Percentiles rank a stretch among this genome's conserved stretches.
Evolutionary conservation across 2,888 invertebrate genomes (phyloP).

Genomic region (Ennomos erosarius): DNA sequence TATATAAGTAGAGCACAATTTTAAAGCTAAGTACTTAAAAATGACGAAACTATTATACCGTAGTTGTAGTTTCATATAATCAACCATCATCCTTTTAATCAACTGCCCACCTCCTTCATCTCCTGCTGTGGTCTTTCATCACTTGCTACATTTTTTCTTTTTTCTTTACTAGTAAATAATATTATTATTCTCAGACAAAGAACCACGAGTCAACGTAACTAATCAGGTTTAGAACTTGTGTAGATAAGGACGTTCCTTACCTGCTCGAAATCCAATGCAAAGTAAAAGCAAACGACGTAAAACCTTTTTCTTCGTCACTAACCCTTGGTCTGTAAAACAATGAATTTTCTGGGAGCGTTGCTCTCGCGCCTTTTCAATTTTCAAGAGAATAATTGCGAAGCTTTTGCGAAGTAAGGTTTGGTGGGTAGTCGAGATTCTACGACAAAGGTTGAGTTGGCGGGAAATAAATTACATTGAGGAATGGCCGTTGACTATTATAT

Average conservation of each 20-base stretch:
- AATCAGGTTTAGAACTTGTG: no score
- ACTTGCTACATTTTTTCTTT: no score
- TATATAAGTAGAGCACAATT: no score
- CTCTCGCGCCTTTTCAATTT: constrained; percentile 15
- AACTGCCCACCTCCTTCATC: no score
- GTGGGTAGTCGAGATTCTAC: constrained; percentile 8
- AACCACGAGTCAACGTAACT: no score
- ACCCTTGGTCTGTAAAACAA: constrained; percentile 22
- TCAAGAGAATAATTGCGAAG: constrained; percentile 42
- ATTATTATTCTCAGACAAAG: no score
- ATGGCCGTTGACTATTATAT: neutral
- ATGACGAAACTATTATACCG: no score
- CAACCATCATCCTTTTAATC: no score
- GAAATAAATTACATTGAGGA: constrained; percentile 16
- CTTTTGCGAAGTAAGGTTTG: constrained; percentile 29
- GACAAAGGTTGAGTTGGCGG: constrained; percentile 12
- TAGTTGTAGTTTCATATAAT: no score
- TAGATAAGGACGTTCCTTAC: neutral
- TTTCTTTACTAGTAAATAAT: no score
- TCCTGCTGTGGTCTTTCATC: no score
- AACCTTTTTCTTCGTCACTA: constrained; percentile 5
- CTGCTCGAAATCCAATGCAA: neutral
- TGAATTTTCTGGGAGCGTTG: constrained; percentile 16
- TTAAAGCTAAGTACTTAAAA: no score
- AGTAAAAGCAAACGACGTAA: constrained; percentile 9